Evolutionary conservation across 2,113 vertebrate genomes (phyloP), one percentile per base, ranked within the genome.

Genomic region (Oreotrochilus melanogaster): DNA sequence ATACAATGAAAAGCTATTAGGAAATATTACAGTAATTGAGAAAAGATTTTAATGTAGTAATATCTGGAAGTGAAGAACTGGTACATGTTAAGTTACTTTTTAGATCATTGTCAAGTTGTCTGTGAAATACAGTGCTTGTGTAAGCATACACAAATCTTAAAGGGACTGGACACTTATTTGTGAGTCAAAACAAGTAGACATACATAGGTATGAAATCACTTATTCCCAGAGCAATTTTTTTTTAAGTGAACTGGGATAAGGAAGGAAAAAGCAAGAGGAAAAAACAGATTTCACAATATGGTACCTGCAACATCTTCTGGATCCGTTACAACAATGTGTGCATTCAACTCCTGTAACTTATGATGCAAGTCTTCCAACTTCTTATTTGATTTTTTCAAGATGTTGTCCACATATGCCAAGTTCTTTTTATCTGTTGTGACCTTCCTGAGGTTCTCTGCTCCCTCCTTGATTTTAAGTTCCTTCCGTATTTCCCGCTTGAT

Each of bases 401-500:
- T 99, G 98, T 99, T 99, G 98, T 99, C 99, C 86, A 99, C 99
- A 69, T 99, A 99, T 14, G 99, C 99, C 98, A 99, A 98, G 97
- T 98, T 99, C 98, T 99, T 99, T 98, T 99, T 99, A 98, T 99
- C 99, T 5, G 99, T 99, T 93, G 99, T 99, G 81, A 99, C 99
- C 97, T 98, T 99, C 82, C 99, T 98, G 89, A 99, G 98, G 97
- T 99, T 99, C 98, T 99, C 99, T 6, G 99, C 99, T 82, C 99
- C 99, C 96, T 99, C 99, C 97, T 99, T 99, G 96, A 99, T 99
- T 98, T 99, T 99, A 95, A 99, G 98, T 98, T 99, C 99, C 94
- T 99, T 99, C 94, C 99, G 99, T 98, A 99, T 99, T 98, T 99
- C 99, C 33, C 99, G 98, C 83, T 99, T 99, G 95, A 99, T 99